Percentiles rank a stretch among this genome's conserved stretches.
Conservation (phyloP, 2,888 invertebrate species). For the Oligia latruncula region DNA sequence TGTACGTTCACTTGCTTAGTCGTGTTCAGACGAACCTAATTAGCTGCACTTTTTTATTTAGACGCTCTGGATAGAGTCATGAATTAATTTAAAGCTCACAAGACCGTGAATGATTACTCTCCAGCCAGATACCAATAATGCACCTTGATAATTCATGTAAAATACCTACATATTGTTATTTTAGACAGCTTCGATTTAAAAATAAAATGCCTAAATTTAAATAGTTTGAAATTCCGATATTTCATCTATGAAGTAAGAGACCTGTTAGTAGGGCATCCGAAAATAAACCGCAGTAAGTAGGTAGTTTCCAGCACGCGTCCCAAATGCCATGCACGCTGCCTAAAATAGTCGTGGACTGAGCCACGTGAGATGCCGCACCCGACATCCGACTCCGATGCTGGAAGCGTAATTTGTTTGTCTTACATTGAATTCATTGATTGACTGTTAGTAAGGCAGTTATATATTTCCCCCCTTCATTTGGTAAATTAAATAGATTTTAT, state of each 20-base stretch:
- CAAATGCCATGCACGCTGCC: conserved; percentile 85
- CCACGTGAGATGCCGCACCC: conserved; percentile 71
- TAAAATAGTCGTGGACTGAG: conserved; percentile 82
- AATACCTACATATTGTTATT: background rate
- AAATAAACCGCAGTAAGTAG: conserved; percentile 84
- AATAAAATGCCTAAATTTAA: background rate
- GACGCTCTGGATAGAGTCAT: conserved; percentile 73
- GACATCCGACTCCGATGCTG: conserved; percentile 78
- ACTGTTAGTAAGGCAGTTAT: conserved; percentile 4
- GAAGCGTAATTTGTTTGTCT: conserved; percentile 29
- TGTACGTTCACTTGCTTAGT: conserved; percentile 64
- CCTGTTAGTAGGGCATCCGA: conserved; percentile 84
- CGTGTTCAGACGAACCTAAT: conserved; percentile 76
- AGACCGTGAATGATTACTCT: conserved; percentile 77
- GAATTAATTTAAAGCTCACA: conserved; percentile 77
- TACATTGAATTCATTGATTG: conserved; percentile 9
- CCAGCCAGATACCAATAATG: conserved; percentile 65
- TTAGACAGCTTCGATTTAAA: background rate
- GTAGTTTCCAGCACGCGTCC: conserved; percentile 87
- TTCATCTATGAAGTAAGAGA: conserved; percentile 74
- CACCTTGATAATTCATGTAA: conserved; percentile 21
- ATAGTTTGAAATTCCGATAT: conserved; percentile 45
- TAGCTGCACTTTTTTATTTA: conserved; percentile 76
- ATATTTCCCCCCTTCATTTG: background rate
- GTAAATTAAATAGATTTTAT: background rate